Evolutionary conservation across 2,113 vertebrate species (phyloP), one percentile per base, ranked within the genome.

Genomic region (Pionites leucogaster): DNA sequence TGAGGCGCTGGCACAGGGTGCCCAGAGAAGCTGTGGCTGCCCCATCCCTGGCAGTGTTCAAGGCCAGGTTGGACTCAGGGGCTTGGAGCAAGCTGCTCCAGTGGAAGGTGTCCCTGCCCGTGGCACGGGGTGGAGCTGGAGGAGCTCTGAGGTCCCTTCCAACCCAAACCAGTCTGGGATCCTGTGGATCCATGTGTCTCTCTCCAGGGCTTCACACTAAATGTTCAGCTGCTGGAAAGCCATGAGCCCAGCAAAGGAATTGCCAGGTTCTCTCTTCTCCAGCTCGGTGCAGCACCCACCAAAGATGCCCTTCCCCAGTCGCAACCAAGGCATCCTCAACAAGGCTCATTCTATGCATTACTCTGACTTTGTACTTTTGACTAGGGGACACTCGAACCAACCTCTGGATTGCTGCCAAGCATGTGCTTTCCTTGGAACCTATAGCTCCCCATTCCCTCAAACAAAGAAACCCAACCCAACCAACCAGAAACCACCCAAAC

Each of bases 271-370:
- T n/a, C 55, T 15, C 33, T 10, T 35, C 27, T 44, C 52, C 52
- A 31, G 42, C 10, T 5, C 0, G 1, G 53, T 10, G 29, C 29
- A 13, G 52, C 53, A 11, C 53, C 16, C 47, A 11, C 15, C 29
- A 17, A 13, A 65, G 29, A 19, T 8, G 46, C 37, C 25, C 33
- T 46, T 79, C 28, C 46, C 39, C 2, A 2, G 17, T 10, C 52
- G 7, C 15, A 37, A 33, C 55, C 47, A 35, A 17, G 3, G 35
- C 29, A 47, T 14, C 27, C 33, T 29, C 12, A 2, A 17, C 11
- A 17, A 12, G 2, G 23, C 27, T 3, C 6, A 29, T 17, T 25
- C 60, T 10, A 5, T 25, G 35, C 1, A 2, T 44, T 57, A 42
- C 19, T 47, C 22, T 35, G 35, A 47, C 17, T 50, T 71, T 8